Evolutionary conservation across 1,140 invertebrate species (phyloP).

Genomic region (Drosophila burlai): DNA sequence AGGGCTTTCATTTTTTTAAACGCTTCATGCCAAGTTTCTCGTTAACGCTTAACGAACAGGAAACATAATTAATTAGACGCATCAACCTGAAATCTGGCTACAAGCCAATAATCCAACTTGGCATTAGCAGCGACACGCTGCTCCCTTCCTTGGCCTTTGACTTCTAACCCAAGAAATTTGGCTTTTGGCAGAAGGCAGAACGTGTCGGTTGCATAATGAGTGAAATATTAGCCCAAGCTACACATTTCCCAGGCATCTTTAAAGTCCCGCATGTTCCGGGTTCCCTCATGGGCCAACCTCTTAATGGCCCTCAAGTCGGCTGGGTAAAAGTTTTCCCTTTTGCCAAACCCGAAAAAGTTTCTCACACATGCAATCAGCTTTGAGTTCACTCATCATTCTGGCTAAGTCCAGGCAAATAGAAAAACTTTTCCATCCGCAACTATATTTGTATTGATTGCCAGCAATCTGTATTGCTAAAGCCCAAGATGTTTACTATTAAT

Average conservation of each 20-base stretch:
- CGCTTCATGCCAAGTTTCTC: not conserved
- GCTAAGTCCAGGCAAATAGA: slow-evolving; percentile 38
- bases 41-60: slow-evolving; percentile 15
- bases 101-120: slow-evolving; percentile 47
- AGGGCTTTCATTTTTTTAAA: slow-evolving; percentile 7
- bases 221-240: slow-evolving; percentile 56
- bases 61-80: slow-evolving; percentile 49
- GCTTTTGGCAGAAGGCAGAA: slow-evolving; percentile 24
- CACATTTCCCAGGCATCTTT: slow-evolving; percentile 33
- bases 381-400: slow-evolving; percentile 27
- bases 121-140: slow-evolving; percentile 11
- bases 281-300: not conserved
- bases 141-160: slow-evolving; percentile 7
- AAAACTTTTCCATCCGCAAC: slow-evolving; percentile 46
- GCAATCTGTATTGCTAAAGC: slow-evolving; percentile 33
- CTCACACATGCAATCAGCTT: slow-evolving; percentile 39
- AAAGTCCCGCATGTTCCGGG: slow-evolving; percentile 35
- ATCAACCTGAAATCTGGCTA: slow-evolving; percentile 15
- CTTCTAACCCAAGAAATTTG: slow-evolving; percentile 14
- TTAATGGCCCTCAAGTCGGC: not conserved
- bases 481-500: slow-evolving; percentile 58
- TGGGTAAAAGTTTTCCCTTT: slow-evolving; percentile 19
- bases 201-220: slow-evolving; percentile 58
- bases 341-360: slow-evolving; percentile 30
- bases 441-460: slow-evolving; percentile 41